A percentile compares a stretch with the other conserved stretches of the same genome.
phyloP scores from a whole-genome alignment of 1,140 invertebrate species.

The Euwallacea similis region DNA sequence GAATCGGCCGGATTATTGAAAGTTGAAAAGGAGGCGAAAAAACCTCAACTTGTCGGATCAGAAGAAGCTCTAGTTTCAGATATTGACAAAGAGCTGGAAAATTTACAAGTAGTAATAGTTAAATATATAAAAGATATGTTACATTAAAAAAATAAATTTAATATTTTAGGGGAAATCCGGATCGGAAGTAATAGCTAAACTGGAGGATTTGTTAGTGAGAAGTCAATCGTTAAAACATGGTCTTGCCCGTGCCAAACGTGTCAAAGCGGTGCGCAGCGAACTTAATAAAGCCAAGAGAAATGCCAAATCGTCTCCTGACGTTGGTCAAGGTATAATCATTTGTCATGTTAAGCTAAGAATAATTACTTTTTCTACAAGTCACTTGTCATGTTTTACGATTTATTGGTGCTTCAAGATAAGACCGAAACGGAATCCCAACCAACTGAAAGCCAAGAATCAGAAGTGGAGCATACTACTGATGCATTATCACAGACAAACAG shows the following conservation, averaged over 20 bases:
- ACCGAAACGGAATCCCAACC: slow-evolving; percentile 17
- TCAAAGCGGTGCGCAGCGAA: slow-evolving; percentile 59
- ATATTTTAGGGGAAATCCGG: slow-evolving; percentile 46
- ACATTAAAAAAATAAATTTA: neutral
- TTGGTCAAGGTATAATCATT: neutral
- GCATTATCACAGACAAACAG: slow-evolving; percentile 22
- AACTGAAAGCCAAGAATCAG: slow-evolving; percentile 52
- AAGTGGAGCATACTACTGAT: slow-evolving; percentile 39
- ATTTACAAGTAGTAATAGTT: slow-evolving; percentile 48
- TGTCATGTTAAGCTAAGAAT: too few relatives aligned
- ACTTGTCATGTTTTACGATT: neutral
- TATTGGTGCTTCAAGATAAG: neutral
- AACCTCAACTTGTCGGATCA: slow-evolving; percentile 29
- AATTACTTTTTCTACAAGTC: neutral
- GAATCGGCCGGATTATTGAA: slow-evolving; percentile 63
- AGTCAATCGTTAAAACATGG: slow-evolving; percentile 59
- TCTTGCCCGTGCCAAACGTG: slow-evolving; percentile 56
- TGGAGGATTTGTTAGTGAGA: slow-evolving; percentile 59
- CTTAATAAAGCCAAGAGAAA: slow-evolving; percentile 49
- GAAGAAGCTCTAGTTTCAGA: slow-evolving; percentile 57
- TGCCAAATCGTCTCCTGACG: neutral
- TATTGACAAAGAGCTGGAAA: slow-evolving; percentile 58
- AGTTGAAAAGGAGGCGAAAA: slow-evolving; percentile 49
- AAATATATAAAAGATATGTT: neutral
- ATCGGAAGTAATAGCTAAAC: slow-evolving; percentile 57